Conservation (phyloP, 1,140 invertebrate species). For the Platorchestia sp. region DNA sequence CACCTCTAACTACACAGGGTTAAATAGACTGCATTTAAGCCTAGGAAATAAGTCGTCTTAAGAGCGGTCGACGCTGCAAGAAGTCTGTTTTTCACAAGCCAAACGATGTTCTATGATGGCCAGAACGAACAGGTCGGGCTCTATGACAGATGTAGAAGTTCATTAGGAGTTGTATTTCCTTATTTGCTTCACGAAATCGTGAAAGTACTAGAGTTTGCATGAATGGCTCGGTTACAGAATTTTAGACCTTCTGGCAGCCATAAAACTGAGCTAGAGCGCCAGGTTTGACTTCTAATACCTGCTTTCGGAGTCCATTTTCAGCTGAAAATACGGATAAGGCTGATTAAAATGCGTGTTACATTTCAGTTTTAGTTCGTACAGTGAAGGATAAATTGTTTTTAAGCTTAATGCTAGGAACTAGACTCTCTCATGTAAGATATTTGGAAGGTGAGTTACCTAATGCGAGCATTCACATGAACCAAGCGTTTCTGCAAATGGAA, state of each 20-base stretch:
- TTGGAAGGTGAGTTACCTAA: too few relatives aligned
- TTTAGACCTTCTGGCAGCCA: not conserved
- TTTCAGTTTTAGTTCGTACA: not conserved
- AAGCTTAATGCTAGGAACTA: not conserved
- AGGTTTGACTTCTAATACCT: conserved; percentile 16
- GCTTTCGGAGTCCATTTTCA: not conserved
- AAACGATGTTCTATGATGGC: not conserved
- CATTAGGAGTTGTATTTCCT: conserved; percentile 6
- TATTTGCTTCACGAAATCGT: conserved; percentile 41
- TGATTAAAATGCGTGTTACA: not conserved
- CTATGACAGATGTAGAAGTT: not conserved
- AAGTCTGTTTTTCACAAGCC: not conserved
- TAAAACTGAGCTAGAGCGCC: conserved; percentile 7
- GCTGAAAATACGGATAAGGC: not conserved
- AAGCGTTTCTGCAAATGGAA: too few relatives aligned
- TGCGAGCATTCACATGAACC: too few relatives aligned
- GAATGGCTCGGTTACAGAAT: conserved; percentile 34
- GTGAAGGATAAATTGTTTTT: not conserved
- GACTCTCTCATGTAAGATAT: too few relatives aligned
- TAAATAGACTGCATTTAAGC: conserved; percentile 11
- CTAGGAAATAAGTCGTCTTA: not conserved
- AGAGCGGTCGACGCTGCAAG: not conserved
- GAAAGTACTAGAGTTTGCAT: not conserved
- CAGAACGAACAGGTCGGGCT: not conserved
- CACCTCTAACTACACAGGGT: conserved; percentile 8